A percentile compares a stretch with the other conserved stretches of the same genome.
These are phyloP conservation scores for Phengaris arion DNA, from an alignment of 2,888 invertebrate genomes.

Conservation along the genomic window DNA sequence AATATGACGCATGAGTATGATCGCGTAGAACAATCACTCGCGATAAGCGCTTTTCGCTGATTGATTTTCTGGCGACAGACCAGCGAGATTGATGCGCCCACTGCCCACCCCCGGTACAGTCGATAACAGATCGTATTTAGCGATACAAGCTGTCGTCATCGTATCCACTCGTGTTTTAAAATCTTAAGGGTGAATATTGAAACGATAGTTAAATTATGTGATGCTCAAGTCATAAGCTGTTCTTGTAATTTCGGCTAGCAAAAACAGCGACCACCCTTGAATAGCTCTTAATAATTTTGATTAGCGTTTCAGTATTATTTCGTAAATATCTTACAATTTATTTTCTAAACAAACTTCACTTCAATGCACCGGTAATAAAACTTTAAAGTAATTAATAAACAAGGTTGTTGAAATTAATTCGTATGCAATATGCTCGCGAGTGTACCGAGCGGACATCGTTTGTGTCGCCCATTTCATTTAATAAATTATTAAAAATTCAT, in stretches of 20 bases:
- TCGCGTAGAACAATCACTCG: constrained; percentile 33
- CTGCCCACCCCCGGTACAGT: constrained; percentile 31
- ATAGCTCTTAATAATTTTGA: background rate
- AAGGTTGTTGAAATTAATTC: constrained; percentile 7
- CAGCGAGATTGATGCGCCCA: constrained; percentile 48
- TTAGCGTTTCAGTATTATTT: background rate
- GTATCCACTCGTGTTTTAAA: background rate
- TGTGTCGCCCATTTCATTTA: constrained; percentile 28
- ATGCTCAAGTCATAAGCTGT: no score
- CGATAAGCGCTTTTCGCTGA: constrained; percentile 42
- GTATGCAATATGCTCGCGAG: constrained; percentile 6
- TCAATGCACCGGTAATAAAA: background rate
- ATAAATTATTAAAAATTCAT: constrained; percentile 25
- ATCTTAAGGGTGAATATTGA: no score
- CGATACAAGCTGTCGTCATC: background rate
- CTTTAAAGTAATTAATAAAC: background rate
- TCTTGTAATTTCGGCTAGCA: no score
- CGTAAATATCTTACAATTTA: background rate
- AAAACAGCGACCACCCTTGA: background rate
- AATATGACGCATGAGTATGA: constrained; percentile 36
- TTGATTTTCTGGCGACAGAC: constrained; percentile 49
- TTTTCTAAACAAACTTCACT: background rate
- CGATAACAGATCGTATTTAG: background rate
- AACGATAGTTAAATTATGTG: no score
- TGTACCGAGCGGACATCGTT: constrained; percentile 22